Percentiles rank a stretch among this genome's conserved stretches.
phyloP scores from a whole-genome alignment of 2,888 invertebrate species.

The Marasmarcha lunaedactyla region DNA sequence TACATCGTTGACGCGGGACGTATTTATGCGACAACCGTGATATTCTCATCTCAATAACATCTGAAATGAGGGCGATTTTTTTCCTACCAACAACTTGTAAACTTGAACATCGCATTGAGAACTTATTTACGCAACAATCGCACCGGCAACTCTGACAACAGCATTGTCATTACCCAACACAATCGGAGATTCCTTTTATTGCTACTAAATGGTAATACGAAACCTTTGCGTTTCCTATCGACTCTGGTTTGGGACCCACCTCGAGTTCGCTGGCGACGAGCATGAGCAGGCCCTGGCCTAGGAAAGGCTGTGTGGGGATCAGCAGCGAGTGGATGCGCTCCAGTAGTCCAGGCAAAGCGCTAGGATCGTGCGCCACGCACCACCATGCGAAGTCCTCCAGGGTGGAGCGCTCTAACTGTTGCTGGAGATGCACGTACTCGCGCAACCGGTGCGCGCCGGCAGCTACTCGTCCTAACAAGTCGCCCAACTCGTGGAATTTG shows the following conservation, averaged over 20 bases:
- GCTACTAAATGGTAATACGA: too few relatives aligned
- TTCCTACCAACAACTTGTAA: too few relatives aligned
- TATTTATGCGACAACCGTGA: too few relatives aligned
- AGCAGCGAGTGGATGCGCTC: slow-evolving; percentile 75
- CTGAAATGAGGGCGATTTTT: too few relatives aligned
- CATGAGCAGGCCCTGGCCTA: slow-evolving; percentile 59
- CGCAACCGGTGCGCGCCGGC: slow-evolving; percentile 72
- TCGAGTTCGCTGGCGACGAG: slow-evolving; percentile 41
- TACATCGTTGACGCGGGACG: too few relatives aligned
- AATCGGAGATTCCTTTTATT: too few relatives aligned
- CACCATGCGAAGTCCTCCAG: slow-evolving; percentile 77
- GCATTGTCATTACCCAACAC: too few relatives aligned
- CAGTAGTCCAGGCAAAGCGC: slow-evolving; percentile 74
- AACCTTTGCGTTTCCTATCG: too few relatives aligned
- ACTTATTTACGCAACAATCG: too few relatives aligned
- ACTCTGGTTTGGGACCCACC: slow-evolving; percentile 22
- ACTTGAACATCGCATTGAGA: too few relatives aligned
- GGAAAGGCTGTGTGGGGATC: slow-evolving; percentile 52
- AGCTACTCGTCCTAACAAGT: slow-evolving; percentile 70
- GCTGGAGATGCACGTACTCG: slow-evolving; percentile 63
- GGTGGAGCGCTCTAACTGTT: slow-evolving; percentile 73
- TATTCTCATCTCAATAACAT: too few relatives aligned
- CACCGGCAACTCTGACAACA: too few relatives aligned
- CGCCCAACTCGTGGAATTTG: slow-evolving; percentile 72
- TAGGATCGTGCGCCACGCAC: slow-evolving; percentile 75